Conservation (phyloP, 1,140 invertebrate species). For the Conus ventricosus region DNA sequence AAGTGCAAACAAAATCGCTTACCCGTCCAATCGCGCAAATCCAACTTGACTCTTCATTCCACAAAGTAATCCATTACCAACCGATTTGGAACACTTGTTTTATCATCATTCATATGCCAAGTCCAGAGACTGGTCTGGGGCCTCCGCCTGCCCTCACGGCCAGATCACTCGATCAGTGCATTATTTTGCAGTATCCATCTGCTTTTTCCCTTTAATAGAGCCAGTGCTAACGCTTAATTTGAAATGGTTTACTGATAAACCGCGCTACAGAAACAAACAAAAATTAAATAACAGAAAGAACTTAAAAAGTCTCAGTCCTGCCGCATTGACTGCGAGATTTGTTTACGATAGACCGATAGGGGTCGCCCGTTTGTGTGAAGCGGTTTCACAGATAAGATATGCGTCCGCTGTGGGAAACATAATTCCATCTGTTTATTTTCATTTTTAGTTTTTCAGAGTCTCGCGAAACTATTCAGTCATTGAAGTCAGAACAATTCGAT, state of each 20-base stretch:
- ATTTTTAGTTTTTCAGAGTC: neutral
- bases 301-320: no score
- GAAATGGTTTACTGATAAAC: neutral
- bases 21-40: neutral
- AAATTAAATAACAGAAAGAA: neutral
- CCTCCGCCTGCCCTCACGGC: no score
- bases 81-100: neutral
- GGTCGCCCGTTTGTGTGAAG: neutral
- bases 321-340: neutral
- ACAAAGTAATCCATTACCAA: neutral
- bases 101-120: no score
- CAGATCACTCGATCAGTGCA: neutral
- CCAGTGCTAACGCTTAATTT: neutral
- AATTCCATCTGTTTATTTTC: neutral
- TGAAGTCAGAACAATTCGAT: no score
- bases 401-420: neutral
- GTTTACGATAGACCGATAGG: slow-evolving; percentile 19
- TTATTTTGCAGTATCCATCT: neutral
- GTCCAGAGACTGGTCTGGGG: no score
- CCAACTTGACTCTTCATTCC: slow-evolving; percentile 5
- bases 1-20: neutral
- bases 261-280: neutral
- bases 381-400: neutral
- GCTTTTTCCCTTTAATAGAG: neutral
- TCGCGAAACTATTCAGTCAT: neutral